Conservation (phyloP, 1,140 invertebrate genomes). For the Berghia stephanieae region DNA sequence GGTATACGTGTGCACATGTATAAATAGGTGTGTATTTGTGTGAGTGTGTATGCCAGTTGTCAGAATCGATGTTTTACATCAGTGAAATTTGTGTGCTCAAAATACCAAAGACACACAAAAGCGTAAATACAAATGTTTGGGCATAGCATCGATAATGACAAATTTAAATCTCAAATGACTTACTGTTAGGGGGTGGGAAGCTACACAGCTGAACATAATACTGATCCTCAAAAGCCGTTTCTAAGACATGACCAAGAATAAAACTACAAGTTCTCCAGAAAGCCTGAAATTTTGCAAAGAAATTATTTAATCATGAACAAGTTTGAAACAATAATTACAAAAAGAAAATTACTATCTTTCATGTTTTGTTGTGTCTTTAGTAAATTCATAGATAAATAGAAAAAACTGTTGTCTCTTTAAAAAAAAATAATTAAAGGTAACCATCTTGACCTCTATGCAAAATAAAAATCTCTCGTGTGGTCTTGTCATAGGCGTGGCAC, state of each 20-base stretch:
- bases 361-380: no score
- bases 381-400: no score
- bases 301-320: neutral
- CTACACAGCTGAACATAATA: slow-evolving; percentile 81
- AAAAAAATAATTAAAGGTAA: no score
- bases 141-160: neutral
- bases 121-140: neutral
- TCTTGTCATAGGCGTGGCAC: no score
- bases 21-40: no score
- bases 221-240: slow-evolving; percentile 82
- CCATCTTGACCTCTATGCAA: no score
- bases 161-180: slow-evolving; percentile 21
- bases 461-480: no score
- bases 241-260: slow-evolving; percentile 81
- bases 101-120: slow-evolving; percentile 18
- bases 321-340: neutral
- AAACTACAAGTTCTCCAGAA: slow-evolving; percentile 94
- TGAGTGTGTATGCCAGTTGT: no score
- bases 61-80: no score
- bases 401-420: no score
- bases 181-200: slow-evolving; percentile 84
- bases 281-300: slow-evolving; percentile 67
- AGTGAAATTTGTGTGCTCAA: no score
- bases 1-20: no score
- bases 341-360: neutral